Base-by-base conservation (phyloP, 2,797 vertebrate species). In the Momotus momota region DNA sequence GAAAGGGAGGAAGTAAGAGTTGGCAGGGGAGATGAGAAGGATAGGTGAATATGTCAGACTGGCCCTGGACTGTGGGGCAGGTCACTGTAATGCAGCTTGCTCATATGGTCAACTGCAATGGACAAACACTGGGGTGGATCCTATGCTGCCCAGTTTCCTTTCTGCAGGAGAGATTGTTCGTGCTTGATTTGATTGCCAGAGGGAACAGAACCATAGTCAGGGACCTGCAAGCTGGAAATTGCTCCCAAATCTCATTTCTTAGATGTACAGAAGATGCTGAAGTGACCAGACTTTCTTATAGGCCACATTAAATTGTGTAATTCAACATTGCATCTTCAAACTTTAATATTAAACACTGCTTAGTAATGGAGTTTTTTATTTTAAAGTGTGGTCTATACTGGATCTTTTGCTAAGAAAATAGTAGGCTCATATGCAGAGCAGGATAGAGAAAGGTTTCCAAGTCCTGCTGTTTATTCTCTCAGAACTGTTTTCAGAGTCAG, bases 111-210 rank as follows among this genome's bases (percentile, higher is more conserved):
- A 7, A 17, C 31, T 27, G 14, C 62, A 64, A 45, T 1, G 3
- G 20, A 43, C 27, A 78, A 48, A 54, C 2, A 0, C 21, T 2
- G 4, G 16, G 71, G 14, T 0, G 0, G 1, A 5, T 64, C 18
- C 41, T 61, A 41, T 29, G 6, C 27, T 45, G 22, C 31, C 54
- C 9, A 0, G 4, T 65, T 86, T 83, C n/a, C 46, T 61, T 86
- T 73, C 67, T 35, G 7, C 7, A 8, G 6, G 25, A 13, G 10
- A n/a, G 35, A 26, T 1, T 16, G 3, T 21, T 83, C 40, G 41
- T 80, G 19, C 13, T 79, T 66, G n/a, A 51, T 58, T 69, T 85
- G 19, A 58, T 60, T 66, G 26, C 60, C 21, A 58, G 43, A 35
- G 10, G 25, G 64, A 94, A 62, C 3, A 21, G 48, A 85, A 92